phyloP scores from a whole-genome alignment of 2,888 invertebrate genomes.

The Horisme vitalbata region DNA sequence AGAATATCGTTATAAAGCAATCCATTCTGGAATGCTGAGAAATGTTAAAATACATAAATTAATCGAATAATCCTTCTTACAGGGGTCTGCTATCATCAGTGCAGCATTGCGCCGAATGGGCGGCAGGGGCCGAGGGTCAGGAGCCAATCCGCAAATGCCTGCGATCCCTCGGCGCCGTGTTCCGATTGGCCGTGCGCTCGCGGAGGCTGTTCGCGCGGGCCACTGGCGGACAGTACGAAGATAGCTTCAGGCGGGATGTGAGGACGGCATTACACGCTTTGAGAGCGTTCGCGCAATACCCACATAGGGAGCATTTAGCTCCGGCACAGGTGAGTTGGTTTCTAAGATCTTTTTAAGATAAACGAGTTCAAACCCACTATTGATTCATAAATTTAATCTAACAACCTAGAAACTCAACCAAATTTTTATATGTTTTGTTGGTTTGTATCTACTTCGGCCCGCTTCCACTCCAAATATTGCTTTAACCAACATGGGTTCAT shows the following conservation, averaged over 20 bases:
- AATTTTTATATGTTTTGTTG: too few relatives aligned
- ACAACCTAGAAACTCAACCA: too few relatives aligned
- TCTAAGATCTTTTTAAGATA: too few relatives aligned
- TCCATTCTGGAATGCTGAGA: too few relatives aligned
- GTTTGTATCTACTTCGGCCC: too few relatives aligned
- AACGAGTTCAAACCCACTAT: too few relatives aligned
- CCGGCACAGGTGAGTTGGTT: conserved; percentile 88
- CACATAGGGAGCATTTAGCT: conserved; percentile 88
- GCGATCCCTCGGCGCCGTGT: conserved; percentile 94
- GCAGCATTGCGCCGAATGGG: conserved; percentile 94
- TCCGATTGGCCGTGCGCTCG: conserved; percentile 96
- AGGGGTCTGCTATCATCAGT: conserved; percentile 94
- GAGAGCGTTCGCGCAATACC: conserved; percentile 87
- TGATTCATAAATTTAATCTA: too few relatives aligned
- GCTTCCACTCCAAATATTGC: too few relatives aligned
- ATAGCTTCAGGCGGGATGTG: conserved; percentile 92
- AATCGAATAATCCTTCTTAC: conserved; percentile 21
- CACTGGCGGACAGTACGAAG: conserved; percentile 94
- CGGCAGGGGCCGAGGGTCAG: conserved; percentile 92
- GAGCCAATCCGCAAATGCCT: conserved; percentile 96
- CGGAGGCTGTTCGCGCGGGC: conserved; percentile 91
- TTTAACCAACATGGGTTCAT: too few relatives aligned
- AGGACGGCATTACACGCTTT: conserved; percentile 91
- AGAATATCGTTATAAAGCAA: too few relatives aligned
- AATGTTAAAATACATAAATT: too few relatives aligned